Conservation (phyloP, 2,797 vertebrate genomes). For the Paramormyrops hopkinsi region DNA sequence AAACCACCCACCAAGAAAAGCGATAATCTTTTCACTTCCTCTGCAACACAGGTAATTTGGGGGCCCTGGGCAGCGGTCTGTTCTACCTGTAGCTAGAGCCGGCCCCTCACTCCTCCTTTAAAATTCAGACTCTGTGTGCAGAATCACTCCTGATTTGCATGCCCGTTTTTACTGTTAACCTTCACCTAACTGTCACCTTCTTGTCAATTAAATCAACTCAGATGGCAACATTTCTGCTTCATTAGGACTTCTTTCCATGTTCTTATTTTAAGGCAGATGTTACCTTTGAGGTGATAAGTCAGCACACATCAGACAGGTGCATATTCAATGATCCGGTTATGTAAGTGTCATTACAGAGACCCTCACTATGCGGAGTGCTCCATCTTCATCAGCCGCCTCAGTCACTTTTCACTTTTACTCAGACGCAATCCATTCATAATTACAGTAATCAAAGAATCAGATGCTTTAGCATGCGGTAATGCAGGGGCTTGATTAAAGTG, state of each 20-base stretch:
- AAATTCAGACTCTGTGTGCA: not conserved
- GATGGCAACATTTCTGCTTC: not conserved
- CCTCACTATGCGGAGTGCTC: too few species aligned
- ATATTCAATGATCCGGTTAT: not conserved
- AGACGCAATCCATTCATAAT: not conserved
- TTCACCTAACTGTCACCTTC: not conserved
- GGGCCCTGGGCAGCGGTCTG: not conserved
- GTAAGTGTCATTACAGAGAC: not conserved
- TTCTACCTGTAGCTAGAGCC: not conserved
- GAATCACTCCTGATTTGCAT: not conserved
- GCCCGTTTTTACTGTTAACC: not conserved
- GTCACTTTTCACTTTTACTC: not conserved
- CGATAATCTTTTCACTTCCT: not conserved
- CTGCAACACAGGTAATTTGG: not conserved
- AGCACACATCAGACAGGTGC: not conserved
- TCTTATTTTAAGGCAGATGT: not conserved
- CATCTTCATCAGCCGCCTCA: too few species aligned
- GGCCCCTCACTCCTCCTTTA: not conserved
- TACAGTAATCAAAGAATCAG: not conserved
- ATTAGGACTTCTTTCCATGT: not conserved
- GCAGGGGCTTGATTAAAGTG: not conserved
- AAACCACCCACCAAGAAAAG: not conserved
- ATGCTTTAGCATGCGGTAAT: not conserved
- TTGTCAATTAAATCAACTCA: not conserved
- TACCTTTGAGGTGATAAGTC: not conserved